Base-by-base conservation (phyloP, 2,888 invertebrate genomes). In the Muschampia staudingeri region DNA sequence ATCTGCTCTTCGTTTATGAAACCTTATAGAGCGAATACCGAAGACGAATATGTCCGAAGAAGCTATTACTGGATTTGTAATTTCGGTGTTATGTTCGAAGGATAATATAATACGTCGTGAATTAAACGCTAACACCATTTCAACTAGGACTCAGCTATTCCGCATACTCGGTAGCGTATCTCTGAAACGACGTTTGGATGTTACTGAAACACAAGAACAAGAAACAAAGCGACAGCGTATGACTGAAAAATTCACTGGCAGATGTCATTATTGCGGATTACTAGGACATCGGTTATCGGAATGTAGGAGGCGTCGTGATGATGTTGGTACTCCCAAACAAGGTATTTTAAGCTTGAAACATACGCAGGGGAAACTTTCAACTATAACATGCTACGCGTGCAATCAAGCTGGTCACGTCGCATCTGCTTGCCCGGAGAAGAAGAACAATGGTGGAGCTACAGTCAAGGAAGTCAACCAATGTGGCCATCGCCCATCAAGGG, bases 381-480 rank as follows among this genome's bases (percentile, higher is more conserved):
- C 52, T n/a, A 9, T 52, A 7, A 52, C n/a, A 52, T 52, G 52
- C n/a, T 52, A 19, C n/a, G n/a, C n/a, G 19, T 52, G 52, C 52
- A 52, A 19, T 19, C 52, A 52, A 52, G n/a, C 52, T 0, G 52
- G 19, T 52, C 19, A 52, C n/a, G 9, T 56, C 7, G 56, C 56
- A 56, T 56, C 56, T n/a, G n/a, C 56, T 56, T 56, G 56, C 19
- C 19, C 19, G 16, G 56, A 56, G 19, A 56, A 9, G 56, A 56
- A 9, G n/a, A 56, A 56, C n/a, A 56, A 56, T 56, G n/a, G n/a
- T 56, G 56, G 19, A 56, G 19, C 19, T 6, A 19, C n/a, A n/a
- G 56, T 56, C 56, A 56, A 56, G 19, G 56, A 56, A 56, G 56
- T 56, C 9, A 67, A 72, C 72, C 6, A 25, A 25, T 72, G 48